Percentiles rank a stretch among this genome's conserved stretches.
Conservation (phyloP, 2,113 vertebrate species). For the Aldabrachelys gigantea region DNA sequence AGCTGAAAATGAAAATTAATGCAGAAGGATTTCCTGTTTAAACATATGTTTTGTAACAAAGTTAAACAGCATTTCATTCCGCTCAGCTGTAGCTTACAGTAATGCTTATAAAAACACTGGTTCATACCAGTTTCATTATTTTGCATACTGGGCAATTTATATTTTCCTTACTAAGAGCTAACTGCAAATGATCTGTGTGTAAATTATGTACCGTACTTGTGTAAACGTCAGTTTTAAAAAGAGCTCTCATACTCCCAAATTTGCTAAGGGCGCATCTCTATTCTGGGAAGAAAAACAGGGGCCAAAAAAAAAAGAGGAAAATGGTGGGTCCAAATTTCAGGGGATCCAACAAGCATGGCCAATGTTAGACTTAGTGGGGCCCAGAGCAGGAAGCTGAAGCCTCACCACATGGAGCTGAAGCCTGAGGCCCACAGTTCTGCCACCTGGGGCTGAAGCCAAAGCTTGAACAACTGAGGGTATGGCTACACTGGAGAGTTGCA, state of each 20-base stretch:
- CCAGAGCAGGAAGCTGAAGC: too few relatives aligned
- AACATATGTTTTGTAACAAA: conserved; percentile 5
- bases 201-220: conserved; percentile 8
- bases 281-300: too few relatives aligned
- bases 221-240: neutral
- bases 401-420: too few relatives aligned
- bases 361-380: too few relatives aligned
- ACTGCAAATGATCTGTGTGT: conserved; percentile 55
- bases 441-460: too few relatives aligned
- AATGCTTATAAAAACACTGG: conserved; percentile 4
- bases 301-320: too few relatives aligned
- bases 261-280: neutral
- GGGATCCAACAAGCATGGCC: too few relatives aligned
- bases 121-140: conserved; percentile 48
- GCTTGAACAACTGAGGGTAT: too few relatives aligned
- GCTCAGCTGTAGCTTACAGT: neutral
- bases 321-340: too few relatives aligned
- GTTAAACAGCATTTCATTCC: conserved; percentile 29
- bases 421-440: too few relatives aligned
- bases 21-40: conserved; percentile 28
- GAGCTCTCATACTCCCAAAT: neutral
- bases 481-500: too few relatives aligned
- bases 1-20: neutral
- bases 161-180: conserved; percentile 61
- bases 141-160: conserved; percentile 59